Base-by-base conservation (phyloP, 37 sponge, comb jelly and placozoan genomes). In the Dysidea cf. avara region DNA sequence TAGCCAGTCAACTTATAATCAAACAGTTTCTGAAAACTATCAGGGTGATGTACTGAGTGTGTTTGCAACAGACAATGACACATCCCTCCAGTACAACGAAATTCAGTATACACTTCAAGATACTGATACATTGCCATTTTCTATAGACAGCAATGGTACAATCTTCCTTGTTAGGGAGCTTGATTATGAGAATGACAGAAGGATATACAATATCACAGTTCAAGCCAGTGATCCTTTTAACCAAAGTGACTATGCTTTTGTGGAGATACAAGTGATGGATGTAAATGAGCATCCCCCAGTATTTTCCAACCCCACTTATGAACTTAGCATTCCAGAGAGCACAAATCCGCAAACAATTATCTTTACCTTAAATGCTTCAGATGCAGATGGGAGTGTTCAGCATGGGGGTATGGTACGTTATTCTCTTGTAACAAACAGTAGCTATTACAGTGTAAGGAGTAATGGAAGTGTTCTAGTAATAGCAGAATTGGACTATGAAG, bases 151-250 rank as follows among this genome's bases (percentile, higher is more conserved):
- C 9, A 43, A 43, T 43, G 46, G 81, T 17, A 37, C 39, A 14
- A 38, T 81, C 2, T 25, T 39, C 2, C 22, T 39, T 39, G 29
- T 52, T n/a, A 21, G 26, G 3, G 35, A 18, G 25, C 77, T 88
- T 56, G 84, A 88, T 33, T 88, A 67, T 57, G 89, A 88, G 62
- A 43, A 43, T 43, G 74, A 64, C 43, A 48, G 40, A 2, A 36
- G 54, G 17, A 28, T 39, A 5, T 50, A 65, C 52, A 13, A 50
- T 3, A 30, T 86, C 12, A 59, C 59, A 34, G 69, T 68, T 9
- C 30, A 46, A 51, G 86, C 80, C 17, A 55, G 24, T 2, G 78
- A 88, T 82, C 46, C 46, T 12, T 56, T 56, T 36, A 71, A 74
- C 0, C 26, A 61, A 43, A 52, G 26, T 46, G 54, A 74, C 2